These are phyloP conservation scores for Scomberomorus guttatus DNA, from an alignment of 2,797 vertebrate species.

Conservation along the genomic window DNA sequence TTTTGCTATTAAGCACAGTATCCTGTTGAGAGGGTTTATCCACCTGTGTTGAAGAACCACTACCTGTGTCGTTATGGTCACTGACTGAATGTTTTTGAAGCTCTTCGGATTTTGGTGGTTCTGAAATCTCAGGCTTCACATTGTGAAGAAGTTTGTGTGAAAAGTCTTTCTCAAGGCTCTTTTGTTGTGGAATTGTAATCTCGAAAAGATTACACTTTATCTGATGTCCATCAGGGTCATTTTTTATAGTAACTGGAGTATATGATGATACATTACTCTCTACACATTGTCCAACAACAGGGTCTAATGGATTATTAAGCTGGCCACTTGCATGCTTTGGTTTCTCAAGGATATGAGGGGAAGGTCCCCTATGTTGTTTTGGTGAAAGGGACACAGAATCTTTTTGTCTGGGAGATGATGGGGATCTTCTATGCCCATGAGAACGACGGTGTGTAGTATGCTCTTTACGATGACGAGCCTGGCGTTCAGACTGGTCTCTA, in stretches of 20 bases:
- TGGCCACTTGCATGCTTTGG: constrained; percentile 69
- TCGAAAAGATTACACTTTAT: constrained; percentile 41
- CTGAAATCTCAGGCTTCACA: constrained; percentile 63
- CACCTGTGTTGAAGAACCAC: constrained; percentile 29
- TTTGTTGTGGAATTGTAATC: constrained; percentile 18
- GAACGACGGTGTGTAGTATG: constrained; percentile 74
- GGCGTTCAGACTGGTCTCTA: constrained; percentile 72
- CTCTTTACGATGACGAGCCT: constrained; percentile 71
- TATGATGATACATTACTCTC: constrained; percentile 71
- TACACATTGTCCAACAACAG: constrained; percentile 77
- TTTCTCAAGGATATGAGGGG: constrained; percentile 76
- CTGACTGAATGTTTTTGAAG: constrained; percentile 30
- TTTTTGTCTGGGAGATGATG: constrained; percentile 67
- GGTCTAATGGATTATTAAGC: constrained; percentile 64
- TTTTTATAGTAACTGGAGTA: constrained; percentile 50
- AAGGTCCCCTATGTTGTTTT: constrained; percentile 73
- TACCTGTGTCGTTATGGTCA: constrained; percentile 9
- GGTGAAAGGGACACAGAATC: constrained; percentile 66
- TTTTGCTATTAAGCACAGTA: constrained; percentile 55
- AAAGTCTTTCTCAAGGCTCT: constrained; percentile 41
- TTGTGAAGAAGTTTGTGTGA: constrained; percentile 35
- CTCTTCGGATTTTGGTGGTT: constrained; percentile 34
- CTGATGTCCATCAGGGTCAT: constrained; percentile 57
- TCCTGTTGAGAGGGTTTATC: constrained; percentile 45
- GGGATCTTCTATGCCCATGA: constrained; percentile 76